Conservation (phyloP, 2,797 vertebrate genomes). For the Limosa lapponica region DNA sequence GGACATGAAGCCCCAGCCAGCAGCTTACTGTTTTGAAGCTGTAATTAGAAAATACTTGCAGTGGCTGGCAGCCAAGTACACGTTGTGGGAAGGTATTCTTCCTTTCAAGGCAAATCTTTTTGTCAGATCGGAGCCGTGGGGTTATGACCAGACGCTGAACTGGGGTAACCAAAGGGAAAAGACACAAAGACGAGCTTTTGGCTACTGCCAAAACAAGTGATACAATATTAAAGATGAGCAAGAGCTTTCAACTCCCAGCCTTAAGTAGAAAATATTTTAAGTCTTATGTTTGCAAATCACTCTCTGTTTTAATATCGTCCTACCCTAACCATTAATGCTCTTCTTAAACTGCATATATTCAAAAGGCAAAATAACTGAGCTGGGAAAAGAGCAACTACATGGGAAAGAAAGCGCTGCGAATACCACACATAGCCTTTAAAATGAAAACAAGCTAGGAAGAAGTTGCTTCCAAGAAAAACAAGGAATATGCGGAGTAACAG, state of each 20-base stretch:
- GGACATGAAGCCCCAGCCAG: background rate
- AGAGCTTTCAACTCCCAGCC: background rate
- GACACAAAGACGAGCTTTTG: background rate
- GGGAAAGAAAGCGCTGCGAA: background rate
- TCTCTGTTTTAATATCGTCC: background rate
- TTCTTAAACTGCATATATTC: background rate
- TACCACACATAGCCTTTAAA: slow-evolving; percentile 23
- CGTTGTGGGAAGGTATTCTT: background rate
- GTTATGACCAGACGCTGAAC: background rate
- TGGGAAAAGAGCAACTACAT: slow-evolving; percentile 32
- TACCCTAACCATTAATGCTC: background rate
- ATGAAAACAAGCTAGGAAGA: slow-evolving; percentile 45
- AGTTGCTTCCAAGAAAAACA: slow-evolving; percentile 66
- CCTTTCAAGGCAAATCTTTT: background rate
- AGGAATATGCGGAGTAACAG: slow-evolving; percentile 49
- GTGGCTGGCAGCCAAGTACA: background rate
- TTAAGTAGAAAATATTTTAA: background rate
- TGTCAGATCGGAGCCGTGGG: background rate
- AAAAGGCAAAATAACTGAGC: background rate
- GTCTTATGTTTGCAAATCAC: background rate
- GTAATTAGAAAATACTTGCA: background rate
- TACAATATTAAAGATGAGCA: background rate
- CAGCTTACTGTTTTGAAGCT: background rate
- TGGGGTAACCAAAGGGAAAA: background rate
- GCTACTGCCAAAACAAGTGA: background rate